Percentiles rank a stretch among this genome's conserved stretches.
phyloP scores from a whole-genome alignment of 2,113 vertebrate genomes.

The Cyphomyrus plagiostoma region DNA sequence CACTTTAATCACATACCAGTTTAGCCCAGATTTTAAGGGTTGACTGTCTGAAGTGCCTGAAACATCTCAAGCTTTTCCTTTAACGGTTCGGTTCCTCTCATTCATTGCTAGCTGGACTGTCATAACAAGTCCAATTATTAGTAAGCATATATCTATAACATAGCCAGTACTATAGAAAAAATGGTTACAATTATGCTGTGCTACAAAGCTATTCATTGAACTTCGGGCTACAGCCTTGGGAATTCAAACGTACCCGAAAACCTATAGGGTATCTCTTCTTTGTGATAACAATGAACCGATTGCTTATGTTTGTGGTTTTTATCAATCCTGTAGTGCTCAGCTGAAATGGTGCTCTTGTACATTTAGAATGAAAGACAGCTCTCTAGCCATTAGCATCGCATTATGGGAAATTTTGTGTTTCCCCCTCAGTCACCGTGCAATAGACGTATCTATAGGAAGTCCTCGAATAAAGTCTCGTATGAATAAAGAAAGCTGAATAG shows the following conservation, averaged over 20 bases:
- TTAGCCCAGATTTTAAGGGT: neutral
- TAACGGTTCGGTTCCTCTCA: neutral
- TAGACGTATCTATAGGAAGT: neutral
- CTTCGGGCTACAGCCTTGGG: neutral
- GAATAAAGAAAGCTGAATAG: neutral
- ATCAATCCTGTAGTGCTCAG: neutral
- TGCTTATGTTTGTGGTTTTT: neutral
- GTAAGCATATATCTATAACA: neutral
- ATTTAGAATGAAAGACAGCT: neutral
- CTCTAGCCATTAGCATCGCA: neutral
- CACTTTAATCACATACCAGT: neutral
- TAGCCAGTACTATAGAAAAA: neutral
- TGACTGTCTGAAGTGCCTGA: slow-evolving; percentile 16
- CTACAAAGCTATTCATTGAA: neutral
- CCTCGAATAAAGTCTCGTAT: neutral
- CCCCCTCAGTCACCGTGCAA: neutral
- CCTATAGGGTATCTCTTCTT: neutral
- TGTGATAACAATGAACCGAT: neutral
- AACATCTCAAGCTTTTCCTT: neutral
- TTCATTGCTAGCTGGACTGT: neutral
- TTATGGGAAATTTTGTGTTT: neutral
- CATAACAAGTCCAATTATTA: neutral
- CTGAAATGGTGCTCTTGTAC: neutral
- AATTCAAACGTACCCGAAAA: neutral
- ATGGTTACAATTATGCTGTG: neutral